A percentile compares a stretch with the other conserved stretches of the same genome.
phyloP scores from a whole-genome alignment of 2,797 vertebrate genomes.

The Chelonia mydas region DNA sequence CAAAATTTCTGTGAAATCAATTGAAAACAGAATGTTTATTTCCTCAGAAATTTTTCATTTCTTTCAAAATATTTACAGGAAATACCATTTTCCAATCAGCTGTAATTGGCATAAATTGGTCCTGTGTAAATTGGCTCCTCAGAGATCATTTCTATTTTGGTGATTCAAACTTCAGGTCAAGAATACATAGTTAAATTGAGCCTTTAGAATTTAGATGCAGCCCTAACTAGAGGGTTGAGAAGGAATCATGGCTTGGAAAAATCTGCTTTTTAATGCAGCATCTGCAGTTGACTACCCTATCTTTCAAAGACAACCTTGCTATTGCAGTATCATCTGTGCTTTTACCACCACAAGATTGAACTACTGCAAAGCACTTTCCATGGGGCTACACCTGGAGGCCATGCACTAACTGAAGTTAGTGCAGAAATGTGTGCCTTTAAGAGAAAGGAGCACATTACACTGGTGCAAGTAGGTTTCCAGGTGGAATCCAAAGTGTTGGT shows the following conservation, averaged over 20 bases:
- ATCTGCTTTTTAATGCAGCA: not conserved
- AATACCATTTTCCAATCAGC: not conserved
- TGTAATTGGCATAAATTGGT: accelerated
- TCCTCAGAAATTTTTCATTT: not conserved
- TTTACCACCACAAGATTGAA: not conserved
- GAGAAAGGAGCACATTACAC: accelerated
- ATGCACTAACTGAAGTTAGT: not conserved
- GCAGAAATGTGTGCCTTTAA: not conserved
- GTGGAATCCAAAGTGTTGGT: not conserved
- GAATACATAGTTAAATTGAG: not conserved
- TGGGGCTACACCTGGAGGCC: not conserved
- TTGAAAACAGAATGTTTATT: not conserved
- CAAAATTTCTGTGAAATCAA: too few species aligned
- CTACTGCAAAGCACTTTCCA: not conserved
- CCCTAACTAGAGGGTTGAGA: not conserved
- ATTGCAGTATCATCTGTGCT: not conserved
- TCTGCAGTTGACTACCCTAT: not conserved
- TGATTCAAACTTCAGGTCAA: accelerated
- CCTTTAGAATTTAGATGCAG: too few species aligned
- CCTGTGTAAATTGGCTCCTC: not conserved
- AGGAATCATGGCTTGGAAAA: not conserved
- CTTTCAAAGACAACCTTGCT: not conserved
- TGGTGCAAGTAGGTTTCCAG: accelerated
- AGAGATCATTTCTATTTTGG: not conserved
- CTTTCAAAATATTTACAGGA: not conserved